Evolutionary conservation across 2,888 invertebrate genomes (phyloP), one percentile per base, ranked within the genome.

Genomic region (Frankliniella intonsa): DNA sequence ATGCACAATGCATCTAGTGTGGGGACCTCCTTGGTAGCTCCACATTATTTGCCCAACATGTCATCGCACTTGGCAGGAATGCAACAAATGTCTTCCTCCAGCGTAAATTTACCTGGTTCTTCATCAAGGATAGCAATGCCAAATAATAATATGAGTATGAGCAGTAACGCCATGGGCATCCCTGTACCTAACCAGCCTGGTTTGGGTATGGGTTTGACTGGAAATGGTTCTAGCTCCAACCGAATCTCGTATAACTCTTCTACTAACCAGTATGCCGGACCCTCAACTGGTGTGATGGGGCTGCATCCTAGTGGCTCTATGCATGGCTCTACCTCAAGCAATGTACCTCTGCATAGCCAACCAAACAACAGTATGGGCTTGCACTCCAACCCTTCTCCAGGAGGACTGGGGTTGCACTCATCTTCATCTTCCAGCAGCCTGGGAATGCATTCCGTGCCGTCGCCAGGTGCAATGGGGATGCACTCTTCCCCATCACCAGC

Each of bases 1-100:
- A 76, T 76, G 69, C 69, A 76, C 69, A 76, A 76, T 76, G n/a
- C 69, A 22, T 76, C 69, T 25, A 76, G 69, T 76, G 69, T 76
- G 25, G 25, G 69, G 12, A 22, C 69, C 25, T 25, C 69, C 12
- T 25, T 76, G 25, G 69, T 76, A 10, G 22, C 69, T 10, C 69
- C 69, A 8, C 69, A 76, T 12, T 76, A 76, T 25, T 25, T 76
- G 69, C 69, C 69, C 69, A 76, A 76, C 25, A 22, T 76, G 22
- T 22, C 69, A 76, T 76, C 69, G 25, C 69, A 76, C 12, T 12
- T 76, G 69, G 22, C 69, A 76, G 69, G 69, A n/a, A n/a, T 62
- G 62, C 62, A 62, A 38, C 38, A 38, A n/a, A 19, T 76, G 69
- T 22, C 69, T 76, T 76, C 69, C 69, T 76, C 69, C 8, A 76